phyloP scores from a whole-genome alignment of 1,140 invertebrate species.

The Macrotrachela quadricornifera region DNA sequence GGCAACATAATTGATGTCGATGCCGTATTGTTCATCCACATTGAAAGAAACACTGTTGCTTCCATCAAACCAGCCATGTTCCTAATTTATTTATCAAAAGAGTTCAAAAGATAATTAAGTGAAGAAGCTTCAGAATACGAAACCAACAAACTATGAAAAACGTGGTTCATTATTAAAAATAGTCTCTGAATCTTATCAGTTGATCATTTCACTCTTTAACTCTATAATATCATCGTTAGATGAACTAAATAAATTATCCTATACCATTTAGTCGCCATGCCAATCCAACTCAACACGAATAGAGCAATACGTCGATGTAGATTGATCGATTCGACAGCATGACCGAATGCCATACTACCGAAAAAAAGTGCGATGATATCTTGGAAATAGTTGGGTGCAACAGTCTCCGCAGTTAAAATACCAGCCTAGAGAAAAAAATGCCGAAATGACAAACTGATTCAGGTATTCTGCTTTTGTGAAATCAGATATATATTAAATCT shows the following conservation, averaged over 20 bases:
- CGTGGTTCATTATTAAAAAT: too few species aligned
- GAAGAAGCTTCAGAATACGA: too few species aligned
- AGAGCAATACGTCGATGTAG: conserved; percentile 61
- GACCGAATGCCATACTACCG: conserved; percentile 48
- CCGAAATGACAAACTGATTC: too few species aligned
- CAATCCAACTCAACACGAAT: conserved; percentile 50
- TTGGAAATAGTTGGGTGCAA: conserved; percentile 51
- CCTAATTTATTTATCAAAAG: too few species aligned
- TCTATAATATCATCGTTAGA: too few species aligned
- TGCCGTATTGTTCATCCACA: conserved; percentile 65
- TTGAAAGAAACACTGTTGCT: conserved; percentile 55
- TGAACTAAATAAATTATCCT: too few species aligned
- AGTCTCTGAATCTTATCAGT: too few species aligned
- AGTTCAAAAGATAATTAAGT: neutral
- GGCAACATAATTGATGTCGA: conserved; percentile 64
- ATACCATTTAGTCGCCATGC: conserved; percentile 34
- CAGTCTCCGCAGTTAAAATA: neutral
- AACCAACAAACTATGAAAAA: too few species aligned
- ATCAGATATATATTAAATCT: too few species aligned
- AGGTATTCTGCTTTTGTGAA: too few species aligned
- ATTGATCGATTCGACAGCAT: conserved; percentile 59
- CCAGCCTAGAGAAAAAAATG: too few species aligned
- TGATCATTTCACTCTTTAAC: too few species aligned
- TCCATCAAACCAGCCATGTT: conserved; percentile 41
- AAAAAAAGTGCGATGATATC: conserved; percentile 35